Base-by-base conservation (phyloP, 2,888 invertebrate genomes). In the Yponomeuta malinellus region DNA sequence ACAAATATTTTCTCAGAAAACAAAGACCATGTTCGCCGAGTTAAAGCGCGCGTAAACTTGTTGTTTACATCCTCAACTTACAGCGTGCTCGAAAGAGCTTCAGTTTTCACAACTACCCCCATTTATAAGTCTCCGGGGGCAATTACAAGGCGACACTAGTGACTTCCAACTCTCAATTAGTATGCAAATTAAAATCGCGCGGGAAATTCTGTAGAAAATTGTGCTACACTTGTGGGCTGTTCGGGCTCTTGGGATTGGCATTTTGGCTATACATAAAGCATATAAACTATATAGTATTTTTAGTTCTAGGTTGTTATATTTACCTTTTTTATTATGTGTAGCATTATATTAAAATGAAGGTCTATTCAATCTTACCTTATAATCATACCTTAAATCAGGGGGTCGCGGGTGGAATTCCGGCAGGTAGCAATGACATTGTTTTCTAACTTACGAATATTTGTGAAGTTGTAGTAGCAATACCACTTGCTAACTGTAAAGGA, bases 61-160 rank as follows among this genome's bases (percentile, higher is more conserved):
- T 59, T 59, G 52, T 59, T 59, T 59, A 59, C 52, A 59, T 59
- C 52, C 52, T 15, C 52, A 59, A 59, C 15, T 59, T 59, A 59
- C 15, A 59, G 52, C 15, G 52, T 59, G 15, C 15, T 59, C 52
- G 6, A 59, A 59, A 59, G 52, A 59, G 67, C 67, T 33, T 67
- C 67, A 67, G 67, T 67, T 73, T 73, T 73, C 73, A 65, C 72
- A 69, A 69, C 71, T 68, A 68, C 71, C 69, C 73, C 71, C 72
- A 70, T 73, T 73, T 73, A 72, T 73, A 73, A 72, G 72, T 73
- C 73, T 70, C 72, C 68, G 70, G 67, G 33, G 31, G 70, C 72
- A 73, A 73, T 73, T 73, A 73, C 72, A 71, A 73, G 73, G 72
- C 72, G 72, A 72, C 72, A 73, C 48, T 68, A 29, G 67, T 70